Evolutionary conservation across 2,113 vertebrate species (phyloP), one percentile per base, ranked within the genome.

Genomic region (Delphinapterus leucas): DNA sequence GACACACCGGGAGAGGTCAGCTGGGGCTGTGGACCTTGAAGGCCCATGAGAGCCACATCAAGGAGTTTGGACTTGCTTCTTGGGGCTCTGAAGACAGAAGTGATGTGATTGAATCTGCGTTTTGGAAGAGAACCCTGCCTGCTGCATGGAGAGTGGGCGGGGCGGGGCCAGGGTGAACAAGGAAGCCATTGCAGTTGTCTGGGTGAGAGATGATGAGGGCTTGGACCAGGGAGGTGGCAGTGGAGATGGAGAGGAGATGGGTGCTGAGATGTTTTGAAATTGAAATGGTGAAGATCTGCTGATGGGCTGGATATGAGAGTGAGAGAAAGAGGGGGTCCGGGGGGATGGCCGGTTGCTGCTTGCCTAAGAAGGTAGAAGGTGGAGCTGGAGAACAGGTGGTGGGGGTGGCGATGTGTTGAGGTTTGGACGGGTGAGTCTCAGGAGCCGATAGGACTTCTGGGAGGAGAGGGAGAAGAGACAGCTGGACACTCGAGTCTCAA

Each of bases 61-160:
- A 20, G 73, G 55, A 60, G 82, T 25, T 10, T 33, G 18, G 53
- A 10, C 21, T 74, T 58, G 60, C 49, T 76, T 76, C 84, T 36
- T 2, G 0, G 49, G 58, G 21, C 65, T 90, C 84, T 33, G 13
- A 67, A 28, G 33, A 41, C 55, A 79, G 65, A 44, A 74, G 8
- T 1, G 49, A 6, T 15, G 0, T 11, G n/a, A 8, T 20, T 2
- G 2, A 7, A 26, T 14, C 33, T n/a, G 18, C 0, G 0, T 28
- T 23, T 74, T 28, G 33, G 38, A 33, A 81, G 23, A 63, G 4
- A 63, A n/a, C 41, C 23, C 36, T 25, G 9, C 47, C 65, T 55
- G 4, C 65, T 58, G 63, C 1, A 1, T 26, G 38, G 55, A 47
- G 3, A 2, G 73, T 5, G 65, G 33, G 79, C 58, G 14, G 58